Evolutionary conservation across 2,797 vertebrate genomes (phyloP).

Genomic region (Enteromius argenteus): DNA sequence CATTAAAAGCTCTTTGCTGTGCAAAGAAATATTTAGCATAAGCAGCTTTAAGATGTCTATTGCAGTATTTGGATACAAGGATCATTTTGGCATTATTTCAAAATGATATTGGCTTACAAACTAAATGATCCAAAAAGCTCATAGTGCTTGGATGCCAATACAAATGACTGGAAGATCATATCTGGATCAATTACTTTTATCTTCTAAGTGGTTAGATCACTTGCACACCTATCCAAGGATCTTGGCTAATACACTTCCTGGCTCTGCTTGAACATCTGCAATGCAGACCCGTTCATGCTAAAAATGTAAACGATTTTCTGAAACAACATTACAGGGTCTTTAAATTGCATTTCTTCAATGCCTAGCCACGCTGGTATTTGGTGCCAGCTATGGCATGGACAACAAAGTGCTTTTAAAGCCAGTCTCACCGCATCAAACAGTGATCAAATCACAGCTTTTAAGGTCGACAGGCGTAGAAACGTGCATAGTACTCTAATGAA

Average conservation of each 20-base stretch:
- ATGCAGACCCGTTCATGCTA: conserved; percentile 49
- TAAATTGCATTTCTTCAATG: conserved; percentile 66
- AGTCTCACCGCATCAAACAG: conserved; percentile 67
- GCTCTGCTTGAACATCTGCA: conserved; percentile 66
- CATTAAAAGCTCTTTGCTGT: background rate
- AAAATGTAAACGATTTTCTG: conserved; percentile 53
- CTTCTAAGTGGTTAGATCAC: conserved; percentile 76
- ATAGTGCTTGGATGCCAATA: conserved; percentile 31
- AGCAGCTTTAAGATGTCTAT: conserved; percentile 14
- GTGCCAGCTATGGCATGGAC: conserved; percentile 70
- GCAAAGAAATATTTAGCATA: background rate
- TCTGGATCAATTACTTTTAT: conserved; percentile 75
- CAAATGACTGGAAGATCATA: conserved; percentile 42
- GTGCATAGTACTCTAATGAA: conserved; percentile 75
- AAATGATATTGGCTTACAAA: conserved; percentile 16
- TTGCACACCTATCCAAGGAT: conserved; percentile 71
- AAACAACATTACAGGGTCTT: conserved; percentile 57
- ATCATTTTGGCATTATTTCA: conserved; percentile 18
- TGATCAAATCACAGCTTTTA: conserved; percentile 76
- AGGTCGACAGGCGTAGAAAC: conserved; percentile 72
- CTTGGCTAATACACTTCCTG: conserved; percentile 70
- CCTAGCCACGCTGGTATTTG: conserved; percentile 68
- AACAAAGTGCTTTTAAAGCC: conserved; percentile 72
- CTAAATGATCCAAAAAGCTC: conserved; percentile 18
- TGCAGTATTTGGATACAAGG: conserved; percentile 14